Evolutionary conservation across 2,113 vertebrate genomes (phyloP), one percentile per base, ranked within the genome.

Genomic region (Erpornis zantholeuca): DNA sequence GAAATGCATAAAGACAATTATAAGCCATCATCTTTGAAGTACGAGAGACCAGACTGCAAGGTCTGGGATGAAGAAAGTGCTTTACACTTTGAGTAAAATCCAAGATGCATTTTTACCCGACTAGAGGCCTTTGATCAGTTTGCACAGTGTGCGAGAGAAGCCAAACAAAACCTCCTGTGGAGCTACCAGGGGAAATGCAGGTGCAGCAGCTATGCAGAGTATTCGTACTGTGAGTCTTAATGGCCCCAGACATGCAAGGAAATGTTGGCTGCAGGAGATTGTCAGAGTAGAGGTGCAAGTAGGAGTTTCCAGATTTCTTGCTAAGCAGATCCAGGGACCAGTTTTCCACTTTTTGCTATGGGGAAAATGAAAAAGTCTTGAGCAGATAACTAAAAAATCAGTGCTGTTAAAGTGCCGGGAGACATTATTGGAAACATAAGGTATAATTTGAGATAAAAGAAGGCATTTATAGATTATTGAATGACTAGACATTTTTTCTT

Each of bases 21-120:
- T 80, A 94, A 95, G 79, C 80, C 92, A 78, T 86, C 79, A 94
- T 94, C 93, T 97, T 96, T 96, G 92, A 96, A 92, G 93, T 94
- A 77, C 1, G 0, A 64, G 82, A 92, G 68, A 90, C n/a, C 66
- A 83, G 93, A 88, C 64, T 86, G 75, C 52, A 77, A 81, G 45
- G 64, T 63, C 82, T 90, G 86, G 59, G 88, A 91, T 0, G 20
- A 93, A 92, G 76, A 95, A 96, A 93, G 87, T 83, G 47, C 68
- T 88, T 94, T 93, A 64, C 33, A 54, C 87, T 88, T 80, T 5
- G 59, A 94, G 87, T 88, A 95, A 93, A 96, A 88, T 82, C 87
- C 89, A 95, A 92, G 93, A 90, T 79, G 59, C 81, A 69, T 85
- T 95, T 95, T 94, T 65, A 73, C 71, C 15, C 1, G 4, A 65